These are phyloP conservation scores for Temnothorax nylanderi DNA, from an alignment of 1,140 invertebrate species.

Conservation along the genomic window DNA sequence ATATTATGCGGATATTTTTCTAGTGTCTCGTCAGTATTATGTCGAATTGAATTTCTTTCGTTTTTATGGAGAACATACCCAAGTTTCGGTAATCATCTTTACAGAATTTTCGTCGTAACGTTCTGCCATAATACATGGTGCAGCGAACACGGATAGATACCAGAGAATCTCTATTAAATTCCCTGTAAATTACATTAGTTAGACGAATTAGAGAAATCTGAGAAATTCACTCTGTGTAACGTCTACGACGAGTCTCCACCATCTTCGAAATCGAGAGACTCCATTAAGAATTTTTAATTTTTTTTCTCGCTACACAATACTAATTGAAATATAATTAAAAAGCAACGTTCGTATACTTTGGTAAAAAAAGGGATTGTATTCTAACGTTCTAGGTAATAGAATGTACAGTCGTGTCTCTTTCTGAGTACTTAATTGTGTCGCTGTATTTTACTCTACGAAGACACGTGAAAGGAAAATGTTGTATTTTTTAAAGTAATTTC, in stretches of 20 bases:
- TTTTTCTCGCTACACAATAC: not conserved
- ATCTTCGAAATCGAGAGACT: not conserved
- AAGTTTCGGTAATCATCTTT: not conserved
- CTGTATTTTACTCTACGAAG: not conserved
- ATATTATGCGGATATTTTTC: constrained; percentile 30
- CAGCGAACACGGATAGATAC: not conserved
- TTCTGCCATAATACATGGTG: not conserved
- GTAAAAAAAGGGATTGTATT: not conserved
- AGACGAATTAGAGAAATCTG: not conserved
- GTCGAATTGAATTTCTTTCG: constrained; percentile 25
- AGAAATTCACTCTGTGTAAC: not conserved
- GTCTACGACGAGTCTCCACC: not conserved
- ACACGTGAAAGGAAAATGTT: not conserved
- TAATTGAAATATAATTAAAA: not conserved
- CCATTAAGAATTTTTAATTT: not conserved
- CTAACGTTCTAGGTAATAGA: not conserved
- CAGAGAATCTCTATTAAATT: not conserved
- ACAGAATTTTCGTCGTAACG: constrained; percentile 18
- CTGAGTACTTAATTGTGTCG: not conserved
- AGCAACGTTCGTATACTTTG: not conserved
- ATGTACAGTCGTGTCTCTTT: not conserved
- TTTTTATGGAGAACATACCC: not conserved
- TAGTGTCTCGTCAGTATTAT: not conserved
- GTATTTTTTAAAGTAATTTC: not conserved
- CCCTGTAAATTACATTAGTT: not conserved